Conservation (phyloP, 2,797 vertebrate species). For the Ctenochaetus hawaiiensis region DNA sequence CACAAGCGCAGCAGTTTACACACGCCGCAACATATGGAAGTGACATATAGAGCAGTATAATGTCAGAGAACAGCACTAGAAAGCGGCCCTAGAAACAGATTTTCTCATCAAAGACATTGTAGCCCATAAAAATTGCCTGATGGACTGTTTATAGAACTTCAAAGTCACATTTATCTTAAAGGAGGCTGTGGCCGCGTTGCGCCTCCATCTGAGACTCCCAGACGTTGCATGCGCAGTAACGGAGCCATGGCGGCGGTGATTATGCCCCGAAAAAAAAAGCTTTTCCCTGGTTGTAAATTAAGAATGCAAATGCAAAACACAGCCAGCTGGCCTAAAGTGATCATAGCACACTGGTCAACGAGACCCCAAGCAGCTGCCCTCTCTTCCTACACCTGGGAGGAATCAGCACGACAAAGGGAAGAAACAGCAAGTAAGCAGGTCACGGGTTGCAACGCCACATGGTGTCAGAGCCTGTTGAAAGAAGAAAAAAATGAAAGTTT, state of each 20-base stretch:
- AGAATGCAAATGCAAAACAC: constrained; percentile 65
- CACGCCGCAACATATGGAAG: constrained; percentile 26
- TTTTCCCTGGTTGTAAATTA: constrained; percentile 60
- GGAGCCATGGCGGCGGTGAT: constrained; percentile 27
- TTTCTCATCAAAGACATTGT: constrained; percentile 8
- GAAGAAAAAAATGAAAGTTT: too few relatives aligned
- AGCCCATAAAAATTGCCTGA: constrained; percentile 11
- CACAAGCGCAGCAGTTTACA: constrained; percentile 25
- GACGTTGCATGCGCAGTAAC: constrained; percentile 7
- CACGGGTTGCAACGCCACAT: constrained; percentile 32
- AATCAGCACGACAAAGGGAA: constrained; percentile 36
- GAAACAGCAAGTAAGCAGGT: constrained; percentile 13
- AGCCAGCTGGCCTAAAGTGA: constrained; percentile 69
- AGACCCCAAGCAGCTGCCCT: constrained; percentile 63
- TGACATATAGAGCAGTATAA: constrained; percentile 24
- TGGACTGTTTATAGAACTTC: background rate
- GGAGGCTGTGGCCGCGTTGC: background rate
- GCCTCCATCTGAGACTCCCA: background rate
- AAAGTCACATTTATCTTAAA: constrained; percentile 32
- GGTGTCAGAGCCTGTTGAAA: constrained; percentile 6
- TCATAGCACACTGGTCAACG: constrained; percentile 58
- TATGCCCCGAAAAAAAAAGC: constrained; percentile 26
- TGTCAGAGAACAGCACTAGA: constrained; percentile 17
- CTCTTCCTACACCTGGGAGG: constrained; percentile 42
- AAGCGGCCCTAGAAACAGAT: constrained; percentile 10